A percentile compares a stretch with the other conserved stretches of the same genome.
phyloP scores from a whole-genome alignment of 1,140 invertebrate species.

The Drosophila sulfurigaster region DNA sequence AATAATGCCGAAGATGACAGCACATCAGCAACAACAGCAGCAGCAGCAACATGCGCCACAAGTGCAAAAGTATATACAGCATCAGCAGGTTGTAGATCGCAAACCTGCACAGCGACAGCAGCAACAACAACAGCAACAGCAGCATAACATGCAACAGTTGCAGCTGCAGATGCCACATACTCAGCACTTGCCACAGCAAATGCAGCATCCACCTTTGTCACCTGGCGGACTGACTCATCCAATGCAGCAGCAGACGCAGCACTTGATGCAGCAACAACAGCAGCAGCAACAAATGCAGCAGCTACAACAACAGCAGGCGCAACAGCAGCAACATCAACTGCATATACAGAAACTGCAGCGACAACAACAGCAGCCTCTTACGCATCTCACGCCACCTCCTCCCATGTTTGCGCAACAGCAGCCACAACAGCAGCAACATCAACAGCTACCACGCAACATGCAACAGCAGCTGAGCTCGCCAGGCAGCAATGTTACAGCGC shows the following conservation, averaged over 20 bases:
- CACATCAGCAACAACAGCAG: slow-evolving; percentile 60
- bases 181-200: slow-evolving; percentile 40
- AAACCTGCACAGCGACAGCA: slow-evolving; percentile 52
- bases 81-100: slow-evolving; percentile 63
- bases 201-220: slow-evolving; percentile 33
- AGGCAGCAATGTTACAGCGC: not conserved
- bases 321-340: slow-evolving; percentile 37
- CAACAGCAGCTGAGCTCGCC: slow-evolving; percentile 47
- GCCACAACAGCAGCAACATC: slow-evolving; percentile 32
- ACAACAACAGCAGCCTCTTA: slow-evolving; percentile 20
- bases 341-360: slow-evolving; percentile 49
- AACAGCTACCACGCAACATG: slow-evolving; percentile 32
- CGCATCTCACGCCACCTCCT: slow-evolving; percentile 35
- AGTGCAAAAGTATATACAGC: slow-evolving; percentile 57
- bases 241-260: slow-evolving; percentile 35
- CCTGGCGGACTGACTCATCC: slow-evolving; percentile 45
- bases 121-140: slow-evolving; percentile 42
- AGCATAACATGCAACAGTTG: slow-evolving; percentile 47
- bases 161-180: slow-evolving; percentile 39
- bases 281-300: slow-evolving; percentile 36
- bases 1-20: slow-evolving; percentile 61
- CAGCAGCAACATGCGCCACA: slow-evolving; percentile 55
- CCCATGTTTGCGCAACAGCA: slow-evolving; percentile 49
- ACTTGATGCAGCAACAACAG: slow-evolving; percentile 41
- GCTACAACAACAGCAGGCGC: slow-evolving; percentile 35